A percentile compares a stretch with the other conserved stretches of the same genome.
phyloP scores from a whole-genome alignment of 2,113 vertebrate species.

The Clarias batrachus region DNA sequence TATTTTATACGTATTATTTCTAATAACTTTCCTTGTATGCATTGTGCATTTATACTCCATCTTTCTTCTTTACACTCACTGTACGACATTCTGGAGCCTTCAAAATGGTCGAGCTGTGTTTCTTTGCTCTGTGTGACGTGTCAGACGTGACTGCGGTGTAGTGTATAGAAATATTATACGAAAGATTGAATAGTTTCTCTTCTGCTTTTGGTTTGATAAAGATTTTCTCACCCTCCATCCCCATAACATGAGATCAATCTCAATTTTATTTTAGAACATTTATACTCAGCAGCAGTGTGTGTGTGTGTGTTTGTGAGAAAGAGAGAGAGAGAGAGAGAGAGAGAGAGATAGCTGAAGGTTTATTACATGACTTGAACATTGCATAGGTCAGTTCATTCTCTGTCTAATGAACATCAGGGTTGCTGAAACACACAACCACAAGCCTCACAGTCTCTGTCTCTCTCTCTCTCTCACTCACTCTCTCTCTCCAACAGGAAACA shows the following conservation, averaged over 20 bases:
- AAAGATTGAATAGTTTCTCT: background rate
- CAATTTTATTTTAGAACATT: background rate
- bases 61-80: background rate
- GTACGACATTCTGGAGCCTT: background rate
- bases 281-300: background rate
- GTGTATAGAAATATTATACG: background rate
- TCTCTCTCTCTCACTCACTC: background rate
- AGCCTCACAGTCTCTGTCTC: background rate
- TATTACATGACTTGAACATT: background rate
- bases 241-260: background rate
- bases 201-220: background rate
- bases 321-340: background rate
- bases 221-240: background rate
- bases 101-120: background rate
- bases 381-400: constrained; percentile 12
- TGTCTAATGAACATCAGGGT: constrained; percentile 9
- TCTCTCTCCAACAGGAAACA: constrained; percentile 59
- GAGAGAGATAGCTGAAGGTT: background rate
- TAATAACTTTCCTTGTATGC: background rate
- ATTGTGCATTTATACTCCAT: background rate
- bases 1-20: background rate
- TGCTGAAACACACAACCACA: constrained; percentile 28
- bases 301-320: background rate
- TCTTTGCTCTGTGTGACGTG: background rate
- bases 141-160: background rate